Evolutionary conservation across 64 coral and sea anemone species (phyloP), one percentile per base, ranked within the genome.

Genomic region (Anthopleura sola): DNA sequence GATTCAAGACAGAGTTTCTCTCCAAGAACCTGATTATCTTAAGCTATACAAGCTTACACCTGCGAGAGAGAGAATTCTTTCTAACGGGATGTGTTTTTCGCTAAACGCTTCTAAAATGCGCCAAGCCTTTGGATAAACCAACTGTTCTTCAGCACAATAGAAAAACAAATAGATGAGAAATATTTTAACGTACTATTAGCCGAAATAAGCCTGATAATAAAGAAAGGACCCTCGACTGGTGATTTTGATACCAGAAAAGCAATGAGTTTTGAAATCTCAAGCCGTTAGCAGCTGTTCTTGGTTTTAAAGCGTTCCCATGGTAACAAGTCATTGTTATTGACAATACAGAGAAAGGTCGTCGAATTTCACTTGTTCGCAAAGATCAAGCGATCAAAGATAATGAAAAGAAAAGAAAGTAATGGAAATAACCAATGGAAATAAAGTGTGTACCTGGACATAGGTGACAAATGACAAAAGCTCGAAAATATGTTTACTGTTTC

Each of bases 401-500:
- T 71, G 28, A 71, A 71, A 62, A 26, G 6, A 71, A 71, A 33
- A 28, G 66, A 71, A 71, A 32, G 13, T 71, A 71, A 32, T 32
- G 31, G 14, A 71, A 71, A 15, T 31, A 15, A 34, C 16, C 28
- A 71, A 34, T 71, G n/a, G 14, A 33, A 5, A 8, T 71, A 71
- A 32, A 71, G 28, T 71, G n/a, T 34, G 28, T 69, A 32, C 12
- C 10, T 20, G 31, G 29, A 29, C 29, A 29, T 32, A 71, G 66
- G 66, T 15, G 66, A 71, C 66, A 71, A 71, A 71, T 71, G n/a
- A 71, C 58, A 71, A 71, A 71, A 71, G 66, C 13, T 71, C 34
- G 11, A 32, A 33, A 71, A 71, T 71, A 17, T 16, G 14, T 31
- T 32, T 10, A 62, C 21, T 10, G 21, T 62, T 24, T 62, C 58